A percentile compares a stretch with the other conserved stretches of the same genome.
Evolutionary conservation across 1,140 invertebrate genomes (phyloP).

Genomic region (Drosophila takahashii): DNA sequence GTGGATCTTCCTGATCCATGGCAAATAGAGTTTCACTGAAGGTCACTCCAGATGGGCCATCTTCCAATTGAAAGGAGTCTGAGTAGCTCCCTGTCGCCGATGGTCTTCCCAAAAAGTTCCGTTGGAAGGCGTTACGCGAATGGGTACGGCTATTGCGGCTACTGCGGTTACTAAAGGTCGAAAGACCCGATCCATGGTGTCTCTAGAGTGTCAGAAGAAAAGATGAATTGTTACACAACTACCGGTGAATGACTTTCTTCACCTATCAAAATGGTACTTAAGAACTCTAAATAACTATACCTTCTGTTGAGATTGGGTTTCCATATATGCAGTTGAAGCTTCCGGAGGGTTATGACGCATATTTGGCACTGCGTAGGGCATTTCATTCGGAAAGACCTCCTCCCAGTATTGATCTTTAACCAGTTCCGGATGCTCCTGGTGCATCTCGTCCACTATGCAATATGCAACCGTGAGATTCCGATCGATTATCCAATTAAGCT

Average conservation of each 20-base stretch:
- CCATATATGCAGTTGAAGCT: constrained; percentile 92
- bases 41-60: not conserved
- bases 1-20: not conserved
- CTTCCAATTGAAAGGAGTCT: not conserved
- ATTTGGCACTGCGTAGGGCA: constrained; percentile 92
- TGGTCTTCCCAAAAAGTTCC: not conserved
- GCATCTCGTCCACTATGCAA: constrained; percentile 96
- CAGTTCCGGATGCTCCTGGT: constrained; percentile 94
- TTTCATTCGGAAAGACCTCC: constrained; percentile 91
- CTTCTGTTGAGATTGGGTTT: constrained; percentile 56
- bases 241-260: too few species aligned
- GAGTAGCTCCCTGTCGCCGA: constrained; percentile 5
- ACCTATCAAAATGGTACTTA: not conserved
- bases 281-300: not conserved
- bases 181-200: not conserved
- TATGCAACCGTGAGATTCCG: constrained; percentile 94
- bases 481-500: constrained; percentile 95
- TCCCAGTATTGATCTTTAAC: constrained; percentile 96
- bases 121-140: not conserved
- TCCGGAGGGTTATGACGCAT: constrained; percentile 90
- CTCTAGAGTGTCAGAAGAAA: not conserved
- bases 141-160: not conserved
- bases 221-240: not conserved
- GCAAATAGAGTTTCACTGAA: not conserved
- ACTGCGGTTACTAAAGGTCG: not conserved